Percentiles rank a stretch among this genome's conserved stretches.
phyloP scores from a whole-genome alignment of 2,888 invertebrate genomes.

The Chalcis sispes region DNA sequence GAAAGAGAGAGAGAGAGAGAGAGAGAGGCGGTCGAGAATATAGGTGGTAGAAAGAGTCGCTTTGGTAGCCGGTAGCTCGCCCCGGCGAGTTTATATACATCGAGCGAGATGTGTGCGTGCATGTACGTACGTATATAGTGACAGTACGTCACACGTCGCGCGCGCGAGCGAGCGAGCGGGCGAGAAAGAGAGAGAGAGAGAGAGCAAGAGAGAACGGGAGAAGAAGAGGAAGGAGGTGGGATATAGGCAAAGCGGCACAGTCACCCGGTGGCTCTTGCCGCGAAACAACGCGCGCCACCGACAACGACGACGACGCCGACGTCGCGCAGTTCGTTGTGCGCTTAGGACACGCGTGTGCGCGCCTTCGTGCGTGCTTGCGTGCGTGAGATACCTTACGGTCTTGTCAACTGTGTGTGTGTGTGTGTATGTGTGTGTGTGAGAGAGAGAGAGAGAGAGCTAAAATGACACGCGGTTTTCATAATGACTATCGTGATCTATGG shows the following conservation, averaged over 20 bases:
- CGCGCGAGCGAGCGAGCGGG: slow-evolving; percentile 35
- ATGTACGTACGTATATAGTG: slow-evolving; percentile 5
- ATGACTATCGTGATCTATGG: too few species aligned
- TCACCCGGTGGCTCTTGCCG: slow-evolving; percentile 68
- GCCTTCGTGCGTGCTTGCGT: not conserved
- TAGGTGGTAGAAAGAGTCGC: not conserved
- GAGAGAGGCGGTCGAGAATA: slow-evolving; percentile 12
- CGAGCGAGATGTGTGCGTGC: too few species aligned
- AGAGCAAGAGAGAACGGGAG: slow-evolving; percentile 44
- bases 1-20: not conserved
- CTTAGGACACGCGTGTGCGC: slow-evolving; percentile 43
- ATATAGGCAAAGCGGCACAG: slow-evolving; percentile 63
- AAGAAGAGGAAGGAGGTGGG: too few species aligned
- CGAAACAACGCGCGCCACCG: slow-evolving; percentile 21
- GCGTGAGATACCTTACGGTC: not conserved
- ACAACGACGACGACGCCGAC: not conserved
- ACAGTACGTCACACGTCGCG: slow-evolving; percentile 24
- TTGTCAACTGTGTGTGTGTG: too few species aligned
- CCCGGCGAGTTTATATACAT: too few species aligned
- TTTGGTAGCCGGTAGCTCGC: slow-evolving; percentile 2
- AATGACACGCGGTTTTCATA: too few species aligned
- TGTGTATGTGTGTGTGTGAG: too few species aligned
- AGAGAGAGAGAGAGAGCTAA: too few species aligned
- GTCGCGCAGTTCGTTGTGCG: not conserved
- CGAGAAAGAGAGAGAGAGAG: too few species aligned